Conservation (phyloP, 2,113 vertebrate genomes). For the Oncorhynchus nerka region DNA sequence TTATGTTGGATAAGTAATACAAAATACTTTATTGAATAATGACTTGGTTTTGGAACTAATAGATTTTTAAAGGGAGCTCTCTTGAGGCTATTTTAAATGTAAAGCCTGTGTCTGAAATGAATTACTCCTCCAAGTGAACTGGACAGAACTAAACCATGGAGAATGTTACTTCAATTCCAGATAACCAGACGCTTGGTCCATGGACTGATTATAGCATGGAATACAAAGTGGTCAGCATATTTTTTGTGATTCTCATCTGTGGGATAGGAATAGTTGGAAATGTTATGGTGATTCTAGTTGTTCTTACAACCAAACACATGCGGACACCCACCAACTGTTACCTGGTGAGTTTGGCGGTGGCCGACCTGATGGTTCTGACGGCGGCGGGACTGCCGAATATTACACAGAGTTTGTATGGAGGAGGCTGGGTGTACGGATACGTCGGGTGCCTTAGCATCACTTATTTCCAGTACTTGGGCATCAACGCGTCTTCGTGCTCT, state of each 20-base stretch:
- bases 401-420: constrained; percentile 85
- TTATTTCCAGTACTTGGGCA: constrained; percentile 94
- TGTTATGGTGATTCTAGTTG: constrained; percentile 93
- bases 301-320: constrained; percentile 96
- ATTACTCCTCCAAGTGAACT: not conserved
- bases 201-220: constrained; percentile 77
- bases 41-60: not conserved
- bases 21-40: not conserved
- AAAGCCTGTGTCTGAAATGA: constrained; percentile 1
- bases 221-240: constrained; percentile 87
- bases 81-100: not conserved
- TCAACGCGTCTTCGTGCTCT: constrained; percentile 96
- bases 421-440: constrained; percentile 89
- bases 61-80: not conserved
- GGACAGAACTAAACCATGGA: constrained; percentile 49
- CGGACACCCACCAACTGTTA: constrained; percentile 98
- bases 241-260: constrained; percentile 87
- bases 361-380: constrained; percentile 93
- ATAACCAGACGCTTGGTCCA: constrained; percentile 78
- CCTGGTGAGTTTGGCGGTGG: constrained; percentile 91
- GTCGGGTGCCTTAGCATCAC: constrained; percentile 91
- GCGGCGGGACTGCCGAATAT: constrained; percentile 95
- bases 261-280: constrained; percentile 93
- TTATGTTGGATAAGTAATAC: not conserved
- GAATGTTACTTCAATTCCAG: constrained; percentile 63